Evolutionary conservation across 92 coral and sea anemone species (phyloP).

Genomic region (Zoanthus solanderi): DNA sequence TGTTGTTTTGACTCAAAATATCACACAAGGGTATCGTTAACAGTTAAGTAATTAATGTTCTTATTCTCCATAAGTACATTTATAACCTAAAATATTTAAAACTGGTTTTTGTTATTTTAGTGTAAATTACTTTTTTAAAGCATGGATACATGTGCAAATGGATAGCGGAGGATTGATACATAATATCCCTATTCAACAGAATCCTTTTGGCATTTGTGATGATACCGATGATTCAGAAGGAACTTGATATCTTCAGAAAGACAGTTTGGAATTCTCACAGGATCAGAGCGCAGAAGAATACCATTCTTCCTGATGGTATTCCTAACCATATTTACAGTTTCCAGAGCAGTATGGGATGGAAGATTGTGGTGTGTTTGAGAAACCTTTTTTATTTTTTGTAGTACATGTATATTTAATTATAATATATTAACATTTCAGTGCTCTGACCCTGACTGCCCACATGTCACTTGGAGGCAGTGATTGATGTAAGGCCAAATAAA

Average conservation of each 20-base stretch:
- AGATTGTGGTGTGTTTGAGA: conserved; percentile 30
- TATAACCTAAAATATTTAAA: conserved; percentile 4
- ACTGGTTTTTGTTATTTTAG: conserved; percentile 21
- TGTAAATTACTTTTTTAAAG: conserved; percentile 16
- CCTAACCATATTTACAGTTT: conserved; percentile 27
- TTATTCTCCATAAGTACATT: conserved; percentile 10
- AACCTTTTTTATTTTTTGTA: conserved; percentile 37
- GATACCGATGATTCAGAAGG: conserved; percentile 29
- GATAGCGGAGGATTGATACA: conserved; percentile 13
- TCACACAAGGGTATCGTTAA: conserved; percentile 5
- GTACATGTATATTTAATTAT: conserved; percentile 15
- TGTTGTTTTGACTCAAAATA: no score
- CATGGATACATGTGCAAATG: conserved; percentile 17
- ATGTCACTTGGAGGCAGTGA: conserved; percentile 19
- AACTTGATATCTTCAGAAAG: conserved; percentile 21
- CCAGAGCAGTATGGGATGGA: conserved; percentile 33
- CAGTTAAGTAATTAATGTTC: conserved; percentile 8
- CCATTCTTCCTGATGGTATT: conserved; percentile 26
- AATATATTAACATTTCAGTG: conserved; percentile 7
- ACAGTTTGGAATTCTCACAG: conserved; percentile 26
- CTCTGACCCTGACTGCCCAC: not conserved
- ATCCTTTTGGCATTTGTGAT: conserved; percentile 20
- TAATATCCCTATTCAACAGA: conserved; percentile 7
- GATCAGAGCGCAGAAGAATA: conserved; percentile 23
- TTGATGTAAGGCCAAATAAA: not conserved